Evolutionary conservation across 2,113 vertebrate genomes (phyloP), one percentile per base, ranked within the genome.

Genomic region (Grallaria varia): DNA sequence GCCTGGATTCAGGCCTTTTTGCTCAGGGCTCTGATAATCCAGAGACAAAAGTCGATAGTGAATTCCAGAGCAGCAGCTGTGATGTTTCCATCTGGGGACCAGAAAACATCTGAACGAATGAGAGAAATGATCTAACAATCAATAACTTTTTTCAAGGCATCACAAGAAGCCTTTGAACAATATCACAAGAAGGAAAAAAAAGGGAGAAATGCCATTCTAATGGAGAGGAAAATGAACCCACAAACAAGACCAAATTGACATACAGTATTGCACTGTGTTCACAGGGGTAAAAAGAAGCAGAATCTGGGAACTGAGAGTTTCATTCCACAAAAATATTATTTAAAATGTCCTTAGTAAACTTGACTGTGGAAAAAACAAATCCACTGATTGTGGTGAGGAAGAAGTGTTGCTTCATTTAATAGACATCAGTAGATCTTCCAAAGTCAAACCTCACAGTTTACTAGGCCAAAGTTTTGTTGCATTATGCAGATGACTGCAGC

Each of bases 121-220:
- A 97, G 96, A 96, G 96, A 96, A 97, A 96, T 97, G 95, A 96
- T 94, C 96, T 96, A 97, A 93, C 96, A 96, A 97, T 97, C 96
- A 97, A 97, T 96, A 97, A 93, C 90, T 96, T 97, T 96, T 96
- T 96, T 96, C 92, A 97, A 97, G 96, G 86, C 96, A 95, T 96
- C 96, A 92, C 92, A 96, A 97, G 95, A 97, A 97, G 95, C 93
- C 96, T 97, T 97, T 97, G 96, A 97, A 97, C 96, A 96, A 90
- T 97, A 96, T 96, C 96, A 97, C 68, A 97, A 96, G 96, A 86
- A 88, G 12, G 20, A 69, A 67, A 16, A 53, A 47, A 71, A 11
- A 84, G 28, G 84, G 55, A 94, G 80, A 96, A 96, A 94, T 93
- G 79, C 92, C 94, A 86, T 94, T 94, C 90, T 97, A 96, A 97